A percentile compares a stretch with the other conserved stretches of the same genome.
phyloP scores from a whole-genome alignment of 2,797 vertebrate species.

The Aldrovandia affinis region DNA sequence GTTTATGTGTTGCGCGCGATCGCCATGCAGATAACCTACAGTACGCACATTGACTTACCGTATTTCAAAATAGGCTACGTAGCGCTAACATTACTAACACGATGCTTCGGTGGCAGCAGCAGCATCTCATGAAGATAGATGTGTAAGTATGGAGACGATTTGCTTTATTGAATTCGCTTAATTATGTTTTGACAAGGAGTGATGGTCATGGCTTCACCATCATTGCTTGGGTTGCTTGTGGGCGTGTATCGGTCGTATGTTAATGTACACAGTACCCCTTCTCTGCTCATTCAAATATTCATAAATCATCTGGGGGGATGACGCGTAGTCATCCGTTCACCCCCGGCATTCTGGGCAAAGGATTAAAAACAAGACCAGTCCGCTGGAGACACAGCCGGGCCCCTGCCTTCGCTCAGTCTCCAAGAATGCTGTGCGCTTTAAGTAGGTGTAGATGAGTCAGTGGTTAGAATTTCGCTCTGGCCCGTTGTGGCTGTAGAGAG shows the following conservation, averaged over 20 bases:
- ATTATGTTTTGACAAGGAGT: too few relatives aligned
- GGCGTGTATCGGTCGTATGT: not conserved
- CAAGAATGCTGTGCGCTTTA: constrained; percentile 73
- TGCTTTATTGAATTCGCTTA: too few relatives aligned
- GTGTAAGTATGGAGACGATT: too few relatives aligned
- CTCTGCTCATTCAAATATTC: not conserved
- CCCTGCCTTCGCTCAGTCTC: constrained; percentile 63
- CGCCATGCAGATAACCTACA: not conserved
- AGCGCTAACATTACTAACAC: too few relatives aligned
- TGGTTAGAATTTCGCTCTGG: constrained; percentile 31
- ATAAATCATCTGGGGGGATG: not conserved
- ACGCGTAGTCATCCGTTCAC: not conserved
- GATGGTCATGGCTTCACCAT: too few relatives aligned
- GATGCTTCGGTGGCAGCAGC: not conserved
- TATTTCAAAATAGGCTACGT: not conserved
- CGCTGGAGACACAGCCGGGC: too few relatives aligned
- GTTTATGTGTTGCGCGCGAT: not conserved
- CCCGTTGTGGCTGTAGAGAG: not conserved
- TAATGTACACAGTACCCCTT: not conserved
- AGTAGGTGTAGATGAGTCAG: constrained; percentile 64
- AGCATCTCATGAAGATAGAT: not conserved
- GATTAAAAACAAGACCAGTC: not conserved
- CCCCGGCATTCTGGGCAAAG: not conserved
- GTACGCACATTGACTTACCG: not conserved
- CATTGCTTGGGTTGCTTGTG: not conserved